Evolutionary conservation across 2,888 invertebrate genomes (phyloP).

Genomic region (Andrena chrysosceles): DNA sequence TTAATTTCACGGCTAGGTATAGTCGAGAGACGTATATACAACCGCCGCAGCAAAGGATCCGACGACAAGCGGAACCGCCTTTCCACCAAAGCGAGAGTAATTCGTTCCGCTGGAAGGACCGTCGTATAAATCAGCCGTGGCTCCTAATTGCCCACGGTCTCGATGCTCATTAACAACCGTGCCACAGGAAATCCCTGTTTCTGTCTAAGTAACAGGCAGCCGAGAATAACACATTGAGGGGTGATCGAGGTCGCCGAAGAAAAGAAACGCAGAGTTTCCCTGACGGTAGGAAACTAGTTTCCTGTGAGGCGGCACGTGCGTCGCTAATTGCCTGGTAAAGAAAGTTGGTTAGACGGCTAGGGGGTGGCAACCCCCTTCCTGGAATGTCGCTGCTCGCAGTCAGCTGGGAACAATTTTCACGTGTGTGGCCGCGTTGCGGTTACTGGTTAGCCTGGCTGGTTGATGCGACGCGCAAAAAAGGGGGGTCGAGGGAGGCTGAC

Average conservation of each 20-base stretch:
- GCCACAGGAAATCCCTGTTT: background rate
- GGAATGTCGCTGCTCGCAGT: conserved; percentile 13
- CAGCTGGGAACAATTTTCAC: conserved; percentile 38
- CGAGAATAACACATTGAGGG: background rate
- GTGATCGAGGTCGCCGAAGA: conserved; percentile 18
- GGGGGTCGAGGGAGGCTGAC: background rate
- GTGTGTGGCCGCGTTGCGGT: conserved; percentile 3
- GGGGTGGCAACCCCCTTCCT: background rate
- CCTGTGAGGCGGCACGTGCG: conserved; percentile 17
- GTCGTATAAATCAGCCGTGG: conserved; percentile 14
- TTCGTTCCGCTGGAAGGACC: background rate
- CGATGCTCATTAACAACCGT: conserved; percentile 33
- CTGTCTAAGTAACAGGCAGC: background rate
- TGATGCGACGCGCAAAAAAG: conserved; percentile 4
- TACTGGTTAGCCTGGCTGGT: conserved; percentile 16
- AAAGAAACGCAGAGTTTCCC: conserved; percentile 15
- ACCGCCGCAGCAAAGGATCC: background rate
- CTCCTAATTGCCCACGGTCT: conserved; percentile 21
- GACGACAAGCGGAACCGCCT: background rate
- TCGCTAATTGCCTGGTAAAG: conserved; percentile 51
- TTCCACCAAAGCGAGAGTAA: background rate
- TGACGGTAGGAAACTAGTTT: conserved; percentile 61
- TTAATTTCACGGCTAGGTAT: background rate
- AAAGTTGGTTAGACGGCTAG: conserved; percentile 24
- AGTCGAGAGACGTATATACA: background rate